phyloP scores from a whole-genome alignment of 2,113 vertebrate genomes.

The Plecotus auritus region DNA sequence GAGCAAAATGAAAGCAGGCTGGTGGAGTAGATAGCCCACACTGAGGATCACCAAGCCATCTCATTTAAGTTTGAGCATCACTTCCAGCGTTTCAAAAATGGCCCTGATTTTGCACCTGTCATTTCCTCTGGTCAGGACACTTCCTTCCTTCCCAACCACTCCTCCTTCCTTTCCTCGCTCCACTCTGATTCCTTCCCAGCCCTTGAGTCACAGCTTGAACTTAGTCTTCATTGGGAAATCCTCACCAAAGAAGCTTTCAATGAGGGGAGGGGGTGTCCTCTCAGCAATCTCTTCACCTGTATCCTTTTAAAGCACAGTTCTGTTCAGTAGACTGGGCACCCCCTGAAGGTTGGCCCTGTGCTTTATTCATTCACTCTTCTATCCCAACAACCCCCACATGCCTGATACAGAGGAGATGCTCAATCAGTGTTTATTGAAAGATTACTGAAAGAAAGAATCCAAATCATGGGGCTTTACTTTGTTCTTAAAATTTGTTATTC shows the following conservation, averaged over 20 bases:
- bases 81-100: background rate
- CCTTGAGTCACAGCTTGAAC: background rate
- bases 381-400: background rate
- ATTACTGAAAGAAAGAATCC: background rate
- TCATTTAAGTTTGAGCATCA: background rate
- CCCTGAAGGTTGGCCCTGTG: background rate
- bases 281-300: background rate
- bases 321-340: background rate
- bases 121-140: background rate
- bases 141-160: background rate
- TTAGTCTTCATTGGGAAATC: background rate
- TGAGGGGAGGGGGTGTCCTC: too few species aligned
- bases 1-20: background rate
- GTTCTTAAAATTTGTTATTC: background rate
- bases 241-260: background rate
- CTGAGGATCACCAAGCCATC: background rate
- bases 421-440: background rate
- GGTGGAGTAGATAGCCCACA: background rate
- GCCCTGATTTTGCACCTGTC: background rate
- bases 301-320: background rate
- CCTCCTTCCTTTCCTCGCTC: background rate
- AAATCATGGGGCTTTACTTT: background rate
- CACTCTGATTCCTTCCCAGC: background rate
- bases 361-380: background rate
- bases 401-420: background rate